Evolutionary conservation across 2,113 vertebrate genomes (phyloP), one percentile per base, ranked within the genome.

Genomic region (Gallinago undulata): DNA sequence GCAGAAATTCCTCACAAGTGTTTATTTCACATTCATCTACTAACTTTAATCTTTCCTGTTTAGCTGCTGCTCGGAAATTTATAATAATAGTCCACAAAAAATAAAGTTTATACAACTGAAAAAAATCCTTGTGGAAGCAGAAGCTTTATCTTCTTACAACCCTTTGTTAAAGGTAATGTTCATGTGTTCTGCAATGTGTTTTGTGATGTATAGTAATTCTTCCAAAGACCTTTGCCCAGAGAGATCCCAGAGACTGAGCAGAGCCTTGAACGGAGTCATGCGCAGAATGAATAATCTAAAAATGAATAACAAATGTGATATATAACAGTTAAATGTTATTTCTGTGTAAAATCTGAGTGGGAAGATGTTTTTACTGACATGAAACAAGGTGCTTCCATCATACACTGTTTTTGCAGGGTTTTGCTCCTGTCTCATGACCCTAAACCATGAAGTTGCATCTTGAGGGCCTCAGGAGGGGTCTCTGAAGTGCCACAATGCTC

Each of bases 11-110:
- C 41, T 93, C 66, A 35, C 5, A 76, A 59, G 22, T 73, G 8
- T 70, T 74, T 89, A 80, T 68, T 95, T 86, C 75, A 87, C 18
- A 79, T 89, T 90, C 68, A 76, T 91, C 82, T 41, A 51, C 59
- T 89, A 55, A 73, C 31, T 90, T 94, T 43, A 43, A 23, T 86
- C 31, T 92, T 90, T 96, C 41, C 57, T 75, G 47, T 77, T 90
- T 73, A 93, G 82, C 11, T 68, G 33, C 28, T 95, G 10, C 60
- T 82, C 94, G 41, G 77, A 96, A 95, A 95, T 74, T 63, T 72
- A 14, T 53, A 51, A 31, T 56, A 19, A 18, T 19, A 76, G 17
- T 90, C 53, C 79, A 48, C 45, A 94, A 68, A 37, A 80, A 50
- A 78, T 75, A 57, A 86, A 69, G 30, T 67, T 84, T 17, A 79